Evolutionary conservation across 2,113 vertebrate species (phyloP), one percentile per base, ranked within the genome.

Genomic region (Pandion haliaetus): DNA sequence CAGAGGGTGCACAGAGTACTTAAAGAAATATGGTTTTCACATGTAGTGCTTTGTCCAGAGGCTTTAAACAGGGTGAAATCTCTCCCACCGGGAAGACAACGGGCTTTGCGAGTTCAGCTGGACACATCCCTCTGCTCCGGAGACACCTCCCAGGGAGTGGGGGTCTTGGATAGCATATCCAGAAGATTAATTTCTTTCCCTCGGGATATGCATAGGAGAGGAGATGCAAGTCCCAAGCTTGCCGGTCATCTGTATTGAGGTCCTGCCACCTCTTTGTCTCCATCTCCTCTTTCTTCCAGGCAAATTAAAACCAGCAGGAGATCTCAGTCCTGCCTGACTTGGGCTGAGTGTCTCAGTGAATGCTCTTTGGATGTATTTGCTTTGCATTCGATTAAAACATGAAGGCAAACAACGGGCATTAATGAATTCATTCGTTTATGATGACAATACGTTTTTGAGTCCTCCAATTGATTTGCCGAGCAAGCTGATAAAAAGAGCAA

Each of bases 401-500:
- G 11, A 88, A 72, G 80, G 88, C 95, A 97, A 97, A 97, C 94
- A 96, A 90, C 0, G 12, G 55, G 72, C 93, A 74, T 94, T 97
- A 97, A 97, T 87, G 96, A 97, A 97, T 96, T 95, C 66, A 32
- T 93, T 88, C 18, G 34, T 96, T 97, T 97, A 88, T 79, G 86
- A 82, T 90, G 97, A 97, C 91, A 96, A 97, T 80, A 92, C 61
- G 10, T 85, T 97, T 95, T 52, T 5, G 61, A 97, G 69, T 55
- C 91, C 74, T 89, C 34, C 78, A 58, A 97, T 86, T 93, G 97
- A 98, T 97, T 97, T 96, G 94, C 94, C 12, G 24, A 96, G 92
- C 81, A 95, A 96, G 94, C 94, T 93, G 90, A 86, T 96, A 86
- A 96, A 95, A 92, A 95, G 91, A 98, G 90, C 96, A 96, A 96